Base-by-base conservation (phyloP, 2,888 invertebrate genomes). In the Pachycephus smyrnensis region DNA sequence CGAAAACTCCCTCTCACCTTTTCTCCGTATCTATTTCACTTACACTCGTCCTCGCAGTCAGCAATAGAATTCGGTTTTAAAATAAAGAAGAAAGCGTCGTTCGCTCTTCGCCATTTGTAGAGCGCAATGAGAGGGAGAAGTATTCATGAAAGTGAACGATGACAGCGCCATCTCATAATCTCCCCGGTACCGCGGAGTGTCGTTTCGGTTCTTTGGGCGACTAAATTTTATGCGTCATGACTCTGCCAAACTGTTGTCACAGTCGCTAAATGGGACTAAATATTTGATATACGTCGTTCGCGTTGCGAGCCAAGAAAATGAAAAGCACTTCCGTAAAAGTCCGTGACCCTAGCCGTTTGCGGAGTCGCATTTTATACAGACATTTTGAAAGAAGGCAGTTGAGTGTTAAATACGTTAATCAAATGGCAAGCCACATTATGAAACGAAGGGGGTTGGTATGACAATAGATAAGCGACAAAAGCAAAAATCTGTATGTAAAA, bases 181-280 rank as follows among this genome's bases (percentile, higher is more conserved):
- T 55, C 55, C 6, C 55, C 55, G 23, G 55, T 9, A 6, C 55
- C 23, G 23, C 55, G 55, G 23, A 55, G 23, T 55, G 55, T 33
- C 32, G 32, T 31, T 71, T 71, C 11, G 32, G 71, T 31, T 71
- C 33, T 71, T 68, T 23, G 71, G 0, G 32, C 32, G 71, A 33
- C 31, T 71, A 71, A 71, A 32, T 71, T 71, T 71, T 71, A 78
- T 78, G 78, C 73, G 35, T 36, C 73, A 73, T 73, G 73, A 76
- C 75, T 78, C 76, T 68, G 78, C 37, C 30, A 76, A 78, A 78
- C 78, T 78, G 78, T 73, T 73, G 78, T 78, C 73, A 73, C 71
- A 78, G 75, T 75, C 78, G 76, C 71, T 69, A 76, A 78, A 75
- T 55, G 71, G 73, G 75, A 76, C 55, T 78, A 76, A 78, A 78